phyloP scores from a whole-genome alignment of 2,113 vertebrate genomes.

The Pelusios castaneus region DNA sequence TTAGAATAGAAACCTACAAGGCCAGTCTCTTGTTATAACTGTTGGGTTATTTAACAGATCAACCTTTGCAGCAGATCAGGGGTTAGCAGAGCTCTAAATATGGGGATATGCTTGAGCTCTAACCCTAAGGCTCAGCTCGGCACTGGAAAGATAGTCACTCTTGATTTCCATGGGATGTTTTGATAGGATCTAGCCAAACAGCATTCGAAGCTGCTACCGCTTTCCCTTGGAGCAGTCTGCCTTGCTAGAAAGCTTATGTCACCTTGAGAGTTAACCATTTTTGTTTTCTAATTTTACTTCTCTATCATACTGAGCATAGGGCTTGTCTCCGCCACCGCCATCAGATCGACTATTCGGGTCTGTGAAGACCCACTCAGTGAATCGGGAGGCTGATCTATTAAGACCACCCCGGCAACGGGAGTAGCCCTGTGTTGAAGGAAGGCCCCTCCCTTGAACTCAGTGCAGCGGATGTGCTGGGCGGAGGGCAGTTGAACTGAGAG shows the following conservation, averaged over 20 bases:
- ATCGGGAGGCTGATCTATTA: no score
- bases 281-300: background rate
- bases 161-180: background rate
- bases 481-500: no score
- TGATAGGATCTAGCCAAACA: fast-evolving
- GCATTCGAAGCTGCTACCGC: background rate
- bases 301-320: background rate
- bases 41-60: background rate
- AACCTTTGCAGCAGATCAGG: background rate
- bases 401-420: no score
- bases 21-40: background rate
- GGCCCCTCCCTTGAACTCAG: no score
- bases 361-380: no score
- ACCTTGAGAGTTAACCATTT: background rate
- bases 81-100: background rate
- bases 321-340: no score
- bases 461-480: no score
- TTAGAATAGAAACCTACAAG: background rate
- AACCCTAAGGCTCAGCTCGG: no score
- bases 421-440: no score
- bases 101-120: background rate
- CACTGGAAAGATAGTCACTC: fast-evolving
- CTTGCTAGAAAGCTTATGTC: background rate
- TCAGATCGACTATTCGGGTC: no score
- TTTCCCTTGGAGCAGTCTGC: background rate